Base-by-base conservation (phyloP, 2,888 invertebrate genomes). In the Halocaridina rubra region DNA sequence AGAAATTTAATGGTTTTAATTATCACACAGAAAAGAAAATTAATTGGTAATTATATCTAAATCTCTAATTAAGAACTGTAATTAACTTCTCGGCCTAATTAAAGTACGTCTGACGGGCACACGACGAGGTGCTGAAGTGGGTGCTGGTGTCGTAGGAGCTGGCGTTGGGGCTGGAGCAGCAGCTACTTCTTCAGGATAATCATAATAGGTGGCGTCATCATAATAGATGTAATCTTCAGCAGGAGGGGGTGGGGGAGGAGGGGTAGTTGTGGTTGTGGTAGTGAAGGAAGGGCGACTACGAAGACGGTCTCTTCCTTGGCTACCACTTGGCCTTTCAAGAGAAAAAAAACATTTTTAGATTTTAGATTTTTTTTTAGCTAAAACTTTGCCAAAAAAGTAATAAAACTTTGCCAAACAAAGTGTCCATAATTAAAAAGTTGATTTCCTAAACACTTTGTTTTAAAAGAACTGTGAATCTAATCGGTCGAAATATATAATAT, bases 151-250 rank as follows among this genome's bases (percentile, higher is more conserved):
- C 4, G 53, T 53, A 24, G 72, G 80, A 5, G 67, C 64, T 22
- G 78, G 67, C 0, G 69, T 27, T 3, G 57, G 39, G 39, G 81
- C 79, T 8, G 78, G 69, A 5, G n/a, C 22, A 0, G 24, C 74
- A 16, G 72, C 80, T 0, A 13, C 80, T 2, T 33, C 46, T 22
- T 29, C 84, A 5, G 80, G 29, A 75, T 77, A 72, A 19, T 53
- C 53, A 3, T 53, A 16, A 53, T 53, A 53, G 3, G 53, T 16
- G 16, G 53, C 53, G 22, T 80, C 80, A 59, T 80, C 71, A 22
- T 80, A 80, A 30, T 80, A 80, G 27, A n/a, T 10, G 33, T 80
- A 80, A 57, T 80, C 80, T 8, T 69, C 69, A 13, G 0, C 24
- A n/a, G 32, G 64, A 3, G 27, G 69, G 2, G 30, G 0, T 5